phyloP scores from a whole-genome alignment of 2,797 vertebrate genomes.

The Erithacus rubecula region DNA sequence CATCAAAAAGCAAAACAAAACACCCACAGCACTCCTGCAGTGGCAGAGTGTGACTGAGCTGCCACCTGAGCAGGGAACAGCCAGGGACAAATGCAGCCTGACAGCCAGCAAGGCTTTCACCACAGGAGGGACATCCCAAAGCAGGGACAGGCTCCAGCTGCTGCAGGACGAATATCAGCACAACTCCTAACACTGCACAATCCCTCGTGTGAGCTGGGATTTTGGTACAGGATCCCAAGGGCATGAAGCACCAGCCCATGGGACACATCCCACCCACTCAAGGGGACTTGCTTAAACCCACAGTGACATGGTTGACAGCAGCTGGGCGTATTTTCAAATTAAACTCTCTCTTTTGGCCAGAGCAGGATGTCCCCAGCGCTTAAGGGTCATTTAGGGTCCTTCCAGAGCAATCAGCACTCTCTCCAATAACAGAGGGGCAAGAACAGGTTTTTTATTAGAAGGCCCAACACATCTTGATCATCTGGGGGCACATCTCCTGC shows the following conservation, averaged over 20 bases:
- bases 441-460: neutral
- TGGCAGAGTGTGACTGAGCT: too few species aligned
- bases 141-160: neutral
- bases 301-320: rapidly evolving
- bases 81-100: rapidly evolving
- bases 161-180: rapidly evolving
- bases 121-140: neutral
- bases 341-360: neutral
- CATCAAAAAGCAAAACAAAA: too few species aligned
- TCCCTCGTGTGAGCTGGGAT: neutral
- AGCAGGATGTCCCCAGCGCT: neutral
- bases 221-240: neutral
- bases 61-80: too few species aligned
- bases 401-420: rapidly evolving
- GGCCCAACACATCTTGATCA: neutral
- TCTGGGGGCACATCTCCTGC: rapidly evolving
- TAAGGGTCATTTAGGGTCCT: neutral
- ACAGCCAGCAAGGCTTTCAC: neutral
- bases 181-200: rapidly evolving
- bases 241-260: rapidly evolving
- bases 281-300: neutral
- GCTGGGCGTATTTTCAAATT: neutral
- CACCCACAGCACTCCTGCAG: too few species aligned
- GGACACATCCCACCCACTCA: neutral
- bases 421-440: neutral